phyloP scores from a whole-genome alignment of 2,888 invertebrate species.

The Tuberolachnus salignus region DNA sequence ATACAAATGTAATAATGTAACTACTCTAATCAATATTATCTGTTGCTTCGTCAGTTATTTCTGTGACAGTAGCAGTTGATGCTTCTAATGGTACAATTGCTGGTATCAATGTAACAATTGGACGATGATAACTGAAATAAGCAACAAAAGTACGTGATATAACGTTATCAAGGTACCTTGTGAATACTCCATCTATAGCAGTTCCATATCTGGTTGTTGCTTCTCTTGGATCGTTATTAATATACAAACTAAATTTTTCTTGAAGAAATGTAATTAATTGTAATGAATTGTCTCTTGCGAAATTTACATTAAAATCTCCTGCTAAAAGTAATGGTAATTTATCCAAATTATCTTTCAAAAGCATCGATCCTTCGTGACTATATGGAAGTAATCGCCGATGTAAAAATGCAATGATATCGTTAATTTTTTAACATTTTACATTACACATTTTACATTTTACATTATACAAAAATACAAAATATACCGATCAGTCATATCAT shows the following conservation, averaged over 20 bases:
- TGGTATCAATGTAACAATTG: constrained; percentile 5
- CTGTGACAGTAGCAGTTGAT: neutral
- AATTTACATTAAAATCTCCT: constrained; percentile 7
- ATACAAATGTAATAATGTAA: constrained; percentile 5
- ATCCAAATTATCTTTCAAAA: constrained; percentile 21
- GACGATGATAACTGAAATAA: constrained; percentile 14
- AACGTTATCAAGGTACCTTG: constrained; percentile 22
- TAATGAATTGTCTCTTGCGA: constrained; percentile 7
- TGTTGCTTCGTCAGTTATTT: neutral
- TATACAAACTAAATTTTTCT: constrained; percentile 22
- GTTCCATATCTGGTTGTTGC: constrained; percentile 10
- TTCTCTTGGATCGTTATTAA: constrained; percentile 7
- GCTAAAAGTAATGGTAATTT: constrained; percentile 22
- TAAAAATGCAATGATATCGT: constrained; percentile 6
- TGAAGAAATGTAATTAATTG: constrained; percentile 9
- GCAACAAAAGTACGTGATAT: constrained; percentile 13
- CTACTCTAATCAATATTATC: constrained; percentile 4
- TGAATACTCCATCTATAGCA: constrained; percentile 20
- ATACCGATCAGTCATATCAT: too few species aligned
- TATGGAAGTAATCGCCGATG: constrained; percentile 16
- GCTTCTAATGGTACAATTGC: neutral
- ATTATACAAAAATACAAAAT: too few species aligned
- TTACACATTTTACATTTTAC: too few species aligned
- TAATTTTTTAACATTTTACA: neutral
- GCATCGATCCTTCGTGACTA: constrained; percentile 13